Evolutionary conservation across 1,140 invertebrate genomes (phyloP), one percentile per base, ranked within the genome.

Genomic region (Meteorus sp.): DNA sequence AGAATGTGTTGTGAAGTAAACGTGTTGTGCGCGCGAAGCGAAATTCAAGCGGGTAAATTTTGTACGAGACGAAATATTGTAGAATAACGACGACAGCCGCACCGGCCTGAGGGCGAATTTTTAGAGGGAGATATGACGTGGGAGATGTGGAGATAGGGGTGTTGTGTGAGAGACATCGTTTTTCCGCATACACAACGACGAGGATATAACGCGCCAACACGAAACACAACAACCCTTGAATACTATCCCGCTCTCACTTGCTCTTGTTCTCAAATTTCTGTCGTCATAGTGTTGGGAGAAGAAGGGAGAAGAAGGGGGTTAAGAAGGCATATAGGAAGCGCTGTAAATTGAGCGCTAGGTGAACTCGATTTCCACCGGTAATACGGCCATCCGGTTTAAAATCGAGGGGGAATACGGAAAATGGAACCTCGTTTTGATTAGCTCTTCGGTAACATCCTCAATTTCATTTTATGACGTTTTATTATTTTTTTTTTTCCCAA

Each of bases 271-370:
- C 5, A 51, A 7, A 8, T 25, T 44, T 20, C 19, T 5, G 22
- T 20, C 15, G 17, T 8, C 2, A 23, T 31, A 23, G 33, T 5
- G 15, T 29, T 29, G 35, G 9, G 35, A n/a, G 35, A 43, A 29
- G 29, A 37, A 31, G n/a, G n/a, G n/a, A 37, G 7, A 20, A 45
- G n/a, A 44, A 43, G 67, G 71, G 60, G 54, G 43, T 37, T 77
- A 78, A 78, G 76, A 76, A 77, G 76, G 76, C 76, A 73, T 77
- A 76, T 74, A 80, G 76, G 78, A 78, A 80, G 71, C 74, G 69
- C 71, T 69, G 76, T 69, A 74, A 78, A 78, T 78, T 72, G 76
- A 74, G 72, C 74, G 66, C 71, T 58, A 66, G 60, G 64, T 64
- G 69, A 77, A 76, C 74, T 78, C 73, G 70, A 78, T 78, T 78